phyloP scores from a whole-genome alignment of 2,113 vertebrate species.

The Hippocampus barbouri region DNA sequence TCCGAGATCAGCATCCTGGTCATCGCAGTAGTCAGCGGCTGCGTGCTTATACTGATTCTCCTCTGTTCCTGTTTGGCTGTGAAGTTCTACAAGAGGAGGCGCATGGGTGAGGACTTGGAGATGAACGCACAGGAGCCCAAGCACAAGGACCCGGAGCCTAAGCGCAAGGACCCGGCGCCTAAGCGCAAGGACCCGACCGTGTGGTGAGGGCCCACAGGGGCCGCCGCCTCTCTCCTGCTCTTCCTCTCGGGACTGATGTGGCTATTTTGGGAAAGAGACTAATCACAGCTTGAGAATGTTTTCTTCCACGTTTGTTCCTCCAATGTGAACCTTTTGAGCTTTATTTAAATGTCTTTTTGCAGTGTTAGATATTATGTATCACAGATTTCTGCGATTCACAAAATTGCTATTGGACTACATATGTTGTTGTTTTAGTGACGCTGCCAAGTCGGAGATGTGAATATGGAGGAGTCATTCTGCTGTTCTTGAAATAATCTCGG shows the following conservation, averaged over 20 bases:
- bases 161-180: not conserved
- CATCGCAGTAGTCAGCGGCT: slow-evolving; percentile 75
- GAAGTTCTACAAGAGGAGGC: slow-evolving; percentile 60
- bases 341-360: slow-evolving; percentile 1
- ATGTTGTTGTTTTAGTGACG: slow-evolving; percentile 3
- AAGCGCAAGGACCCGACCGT: slow-evolving; percentile 55
- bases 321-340: slow-evolving; percentile 10
- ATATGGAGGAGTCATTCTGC: slow-evolving; percentile 24
- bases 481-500: slow-evolving; percentile 22
- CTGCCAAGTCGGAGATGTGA: slow-evolving; percentile 24
- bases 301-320: slow-evolving; percentile 40
- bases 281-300: slow-evolving; percentile 14
- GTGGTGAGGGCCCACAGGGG: slow-evolving; percentile 70
- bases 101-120: slow-evolving; percentile 38
- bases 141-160: not conserved
- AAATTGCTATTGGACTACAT: not conserved
- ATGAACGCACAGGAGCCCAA: not conserved
- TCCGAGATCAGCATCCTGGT: slow-evolving; percentile 84
- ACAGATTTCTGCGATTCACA: not conserved
- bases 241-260: slow-evolving; percentile 32
- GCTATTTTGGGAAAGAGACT: slow-evolving; percentile 33
- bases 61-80: slow-evolving; percentile 67
- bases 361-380: slow-evolving; percentile 25
- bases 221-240: slow-evolving; percentile 17
- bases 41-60: slow-evolving; percentile 73